A percentile compares a stretch with the other conserved stretches of the same genome.
Conservation (phyloP, 2,113 vertebrate genomes). For the Eudorcas thomsonii region DNA sequence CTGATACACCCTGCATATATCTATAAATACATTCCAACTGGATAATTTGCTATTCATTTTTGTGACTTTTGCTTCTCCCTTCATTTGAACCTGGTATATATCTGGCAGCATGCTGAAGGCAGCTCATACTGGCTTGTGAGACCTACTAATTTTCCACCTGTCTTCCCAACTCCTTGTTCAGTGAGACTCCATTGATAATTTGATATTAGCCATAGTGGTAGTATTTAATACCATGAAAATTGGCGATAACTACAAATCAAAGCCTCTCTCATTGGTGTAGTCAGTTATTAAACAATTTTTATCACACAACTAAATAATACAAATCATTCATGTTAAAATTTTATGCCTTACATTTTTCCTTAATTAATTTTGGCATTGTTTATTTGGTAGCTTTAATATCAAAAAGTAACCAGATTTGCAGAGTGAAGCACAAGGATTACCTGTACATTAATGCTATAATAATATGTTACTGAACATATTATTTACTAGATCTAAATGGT, state of each 20-base stretch:
- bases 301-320: neutral
- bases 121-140: neutral
- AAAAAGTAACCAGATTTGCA: neutral
- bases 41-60: neutral
- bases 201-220: neutral
- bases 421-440: neutral
- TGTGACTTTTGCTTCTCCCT: neutral
- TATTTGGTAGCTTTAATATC: neutral
- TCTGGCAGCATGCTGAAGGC: neutral
- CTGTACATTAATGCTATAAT: neutral
- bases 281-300: neutral
- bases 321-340: neutral
- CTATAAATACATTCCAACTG: neutral
- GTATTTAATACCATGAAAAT: neutral
- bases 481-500: constrained; percentile 21
- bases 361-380: neutral
- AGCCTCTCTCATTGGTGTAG: neutral
- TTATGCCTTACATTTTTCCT: neutral
- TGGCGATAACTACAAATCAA: neutral
- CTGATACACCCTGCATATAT: neutral
- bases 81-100: neutral
- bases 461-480: constrained; percentile 51
- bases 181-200: neutral
- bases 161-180: neutral
- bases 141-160: neutral